Percentiles rank a stretch among this genome's conserved stretches.
phyloP scores from a whole-genome alignment of 1,140 invertebrate genomes.

The Meloidogyne chitwoodi region DNA sequence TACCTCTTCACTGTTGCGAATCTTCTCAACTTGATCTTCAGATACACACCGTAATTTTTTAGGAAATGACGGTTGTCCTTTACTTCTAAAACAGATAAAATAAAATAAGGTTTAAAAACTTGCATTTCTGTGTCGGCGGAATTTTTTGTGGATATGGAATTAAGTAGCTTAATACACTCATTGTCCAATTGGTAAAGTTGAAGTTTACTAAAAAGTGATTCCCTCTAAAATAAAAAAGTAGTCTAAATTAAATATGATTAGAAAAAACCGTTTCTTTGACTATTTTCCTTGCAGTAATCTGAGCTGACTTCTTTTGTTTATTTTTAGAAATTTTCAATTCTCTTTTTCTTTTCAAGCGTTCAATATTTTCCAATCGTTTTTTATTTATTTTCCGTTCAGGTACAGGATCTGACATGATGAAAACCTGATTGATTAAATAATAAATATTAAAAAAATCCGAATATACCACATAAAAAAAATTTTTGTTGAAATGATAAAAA shows the following conservation, averaged over 20 bases:
- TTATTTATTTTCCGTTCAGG: constrained; percentile 14
- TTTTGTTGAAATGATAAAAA: too few relatives aligned
- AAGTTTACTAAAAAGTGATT: constrained; percentile 23
- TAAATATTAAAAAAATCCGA: too few relatives aligned
- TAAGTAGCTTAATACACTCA: constrained; percentile 16
- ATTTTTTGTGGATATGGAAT: constrained; percentile 22
- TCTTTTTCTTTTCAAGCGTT: constrained; percentile 25
- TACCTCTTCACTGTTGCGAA: background rate
- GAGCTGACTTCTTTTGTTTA: constrained; percentile 30
- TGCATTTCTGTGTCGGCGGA: background rate
- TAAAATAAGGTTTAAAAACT: background rate
- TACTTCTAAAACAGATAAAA: background rate
- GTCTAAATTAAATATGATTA: background rate
- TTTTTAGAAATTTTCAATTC: constrained; percentile 30
- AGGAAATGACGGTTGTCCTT: background rate
- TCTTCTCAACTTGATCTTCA: background rate
- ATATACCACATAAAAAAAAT: too few relatives aligned
- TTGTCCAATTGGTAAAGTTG: constrained; percentile 24
- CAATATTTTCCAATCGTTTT: constrained; percentile 28
- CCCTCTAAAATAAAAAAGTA: constrained; percentile 28
- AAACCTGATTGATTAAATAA: too few relatives aligned
- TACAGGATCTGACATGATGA: background rate
- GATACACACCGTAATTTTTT: background rate
- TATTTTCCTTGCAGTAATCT: constrained; percentile 22
- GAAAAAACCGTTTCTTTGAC: constrained; percentile 29